Conservation (phyloP, 2,113 vertebrate species). For the Thomomys bottae region DNA sequence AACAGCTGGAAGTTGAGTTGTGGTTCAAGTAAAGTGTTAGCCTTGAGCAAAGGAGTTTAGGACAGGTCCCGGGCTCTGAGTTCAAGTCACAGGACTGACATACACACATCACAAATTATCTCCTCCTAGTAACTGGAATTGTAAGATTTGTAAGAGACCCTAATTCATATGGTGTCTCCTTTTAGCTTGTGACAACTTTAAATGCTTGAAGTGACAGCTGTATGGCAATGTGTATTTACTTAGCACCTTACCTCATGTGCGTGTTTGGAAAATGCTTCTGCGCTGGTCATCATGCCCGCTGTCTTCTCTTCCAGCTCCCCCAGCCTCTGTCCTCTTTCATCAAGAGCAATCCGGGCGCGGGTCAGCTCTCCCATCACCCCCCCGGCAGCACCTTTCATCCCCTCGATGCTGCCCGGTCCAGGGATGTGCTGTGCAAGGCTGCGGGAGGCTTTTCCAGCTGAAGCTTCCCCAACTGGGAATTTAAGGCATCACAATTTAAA, state of each 20-base stretch:
- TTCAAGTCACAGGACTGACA: too few relatives aligned
- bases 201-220: background rate
- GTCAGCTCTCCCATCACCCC: slow-evolving; percentile 95
- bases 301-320: slow-evolving; percentile 97
- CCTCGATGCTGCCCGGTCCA: slow-evolving; percentile 92
- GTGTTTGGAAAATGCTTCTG: slow-evolving; percentile 96
- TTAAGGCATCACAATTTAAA: slow-evolving; percentile 43
- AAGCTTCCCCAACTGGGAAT: slow-evolving; percentile 93
- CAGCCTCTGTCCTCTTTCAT: slow-evolving; percentile 96
- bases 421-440: slow-evolving; percentile 98
- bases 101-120: too few relatives aligned
- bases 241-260: slow-evolving; percentile 92
- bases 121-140: background rate
- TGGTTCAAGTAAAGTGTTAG: too few relatives aligned
- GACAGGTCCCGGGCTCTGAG: too few relatives aligned
- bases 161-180: background rate
- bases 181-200: background rate
- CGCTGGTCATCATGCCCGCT: slow-evolving; percentile 96
- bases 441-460: slow-evolving; percentile 95
- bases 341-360: slow-evolving; percentile 94
- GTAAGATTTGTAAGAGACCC: background rate
- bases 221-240: background rate
- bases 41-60: too few relatives aligned
- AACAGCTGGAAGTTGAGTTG: too few relatives aligned
- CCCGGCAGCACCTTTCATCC: slow-evolving; percentile 92